These are phyloP conservation scores for Aptenodytes patagonicus DNA, from an alignment of 2,113 vertebrate species.

Conservation along the genomic window DNA sequence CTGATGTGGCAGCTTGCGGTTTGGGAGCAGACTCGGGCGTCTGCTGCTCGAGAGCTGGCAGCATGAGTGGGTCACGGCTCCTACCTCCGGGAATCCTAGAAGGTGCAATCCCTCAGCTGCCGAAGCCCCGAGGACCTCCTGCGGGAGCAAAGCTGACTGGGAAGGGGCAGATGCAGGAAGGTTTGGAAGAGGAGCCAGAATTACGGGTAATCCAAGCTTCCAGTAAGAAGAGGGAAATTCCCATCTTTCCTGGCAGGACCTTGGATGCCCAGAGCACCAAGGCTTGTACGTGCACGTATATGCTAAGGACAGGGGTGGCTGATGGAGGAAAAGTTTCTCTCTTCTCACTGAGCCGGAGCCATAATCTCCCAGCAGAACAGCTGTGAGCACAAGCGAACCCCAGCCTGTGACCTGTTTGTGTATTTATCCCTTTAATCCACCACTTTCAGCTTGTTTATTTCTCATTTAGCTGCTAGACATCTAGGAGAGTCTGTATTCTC, in stretches of 20 bases:
- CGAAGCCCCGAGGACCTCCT: neutral
- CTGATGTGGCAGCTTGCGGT: neutral
- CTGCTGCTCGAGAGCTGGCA: neutral
- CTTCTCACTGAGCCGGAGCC: neutral
- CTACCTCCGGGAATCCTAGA: neutral
- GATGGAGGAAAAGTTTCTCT: neutral
- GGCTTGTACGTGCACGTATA: accelerated
- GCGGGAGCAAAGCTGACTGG: neutral
- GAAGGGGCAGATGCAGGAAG: neutral
- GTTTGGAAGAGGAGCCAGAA: neutral
- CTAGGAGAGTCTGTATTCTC: neutral
- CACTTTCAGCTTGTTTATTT: neutral
- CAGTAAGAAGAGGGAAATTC: neutral
- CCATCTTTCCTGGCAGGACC: neutral
- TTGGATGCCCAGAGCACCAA: neutral
- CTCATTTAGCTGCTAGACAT: neutral
- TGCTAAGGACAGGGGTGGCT: neutral
- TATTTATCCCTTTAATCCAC: neutral
- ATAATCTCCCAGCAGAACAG: neutral
- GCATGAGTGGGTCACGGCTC: neutral
- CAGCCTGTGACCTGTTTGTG: neutral
- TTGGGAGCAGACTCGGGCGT: accelerated
- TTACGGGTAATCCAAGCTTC: neutral
- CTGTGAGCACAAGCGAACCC: neutral
- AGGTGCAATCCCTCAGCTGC: neutral